Evolutionary conservation across 2,113 vertebrate species (phyloP), one percentile per base, ranked within the genome.

Genomic region (Antigone vipio): DNA sequence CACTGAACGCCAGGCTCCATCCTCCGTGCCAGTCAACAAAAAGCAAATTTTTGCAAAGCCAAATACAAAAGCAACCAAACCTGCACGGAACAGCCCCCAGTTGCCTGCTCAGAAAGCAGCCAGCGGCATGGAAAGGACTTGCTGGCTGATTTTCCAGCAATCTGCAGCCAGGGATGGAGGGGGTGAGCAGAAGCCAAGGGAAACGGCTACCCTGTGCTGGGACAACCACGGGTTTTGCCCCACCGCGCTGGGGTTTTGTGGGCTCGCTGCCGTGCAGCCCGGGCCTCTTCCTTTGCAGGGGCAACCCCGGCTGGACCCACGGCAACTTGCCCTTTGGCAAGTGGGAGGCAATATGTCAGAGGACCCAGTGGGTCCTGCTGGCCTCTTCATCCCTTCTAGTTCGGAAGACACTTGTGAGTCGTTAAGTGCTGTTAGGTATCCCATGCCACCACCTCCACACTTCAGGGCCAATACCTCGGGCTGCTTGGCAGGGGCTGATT

Each of bases 21-120:
- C 63, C 55, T 75, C 73, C 3, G 5, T 1, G 1, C 11, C 17
- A 8, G 29, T 1, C 0, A 0, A 34, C 5, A 19, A 49, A 34
- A 68, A 64, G 34, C 30, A 27, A 45, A 40, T 78, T 82, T 66
- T 66, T 58, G 8, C 56, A 5, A 62, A 91, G 27, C 60, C 29
- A 34, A 38, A 47, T n/a, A 11, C 24, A 75, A 75, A 66, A 60
- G n/a, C 14, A 11, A 17, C 79, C 20, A 72, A 40, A 6, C 15
- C 47, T 26, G 32, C 73, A 8, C 2, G n/a, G 8, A 9, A 1
- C 3, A 81, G 34, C 52, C 24, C 27, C 1, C n/a, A 12, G 32
- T 0, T 15, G 24, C 44, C 60, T 8, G 58, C 74, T 40, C n/a
- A 2, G 68, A 12, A 23, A n/a, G 19, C 67, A 44, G 85, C 47